phyloP scores from a whole-genome alignment of 2,888 invertebrate genomes.

The Xestobium rufovillosum region DNA sequence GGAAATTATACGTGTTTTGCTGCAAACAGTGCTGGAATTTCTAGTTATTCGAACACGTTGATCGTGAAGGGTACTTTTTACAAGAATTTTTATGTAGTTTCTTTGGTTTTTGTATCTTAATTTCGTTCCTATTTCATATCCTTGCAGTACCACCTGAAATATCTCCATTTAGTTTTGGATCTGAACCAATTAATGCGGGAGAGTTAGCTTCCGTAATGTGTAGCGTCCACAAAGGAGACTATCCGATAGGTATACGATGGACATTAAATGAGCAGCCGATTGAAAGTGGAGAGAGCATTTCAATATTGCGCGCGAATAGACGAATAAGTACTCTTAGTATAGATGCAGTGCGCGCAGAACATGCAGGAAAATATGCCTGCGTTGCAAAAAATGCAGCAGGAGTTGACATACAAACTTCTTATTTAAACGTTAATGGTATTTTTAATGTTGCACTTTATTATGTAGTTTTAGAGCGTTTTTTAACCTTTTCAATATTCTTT shows the following conservation, averaged over 20 bases:
- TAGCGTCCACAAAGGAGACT: constrained; percentile 63
- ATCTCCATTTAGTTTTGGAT: constrained; percentile 59
- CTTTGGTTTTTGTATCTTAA: too few relatives aligned
- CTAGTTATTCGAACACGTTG: constrained; percentile 45
- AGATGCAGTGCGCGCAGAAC: constrained; percentile 53
- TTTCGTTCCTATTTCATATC: too few relatives aligned
- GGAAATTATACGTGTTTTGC: constrained; percentile 53
- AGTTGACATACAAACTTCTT: constrained; percentile 47
- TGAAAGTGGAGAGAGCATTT: constrained; percentile 34
- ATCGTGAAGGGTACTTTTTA: too few relatives aligned
- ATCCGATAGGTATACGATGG: constrained; percentile 59
- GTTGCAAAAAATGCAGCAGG: constrained; percentile 57
- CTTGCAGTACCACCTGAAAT: constrained; percentile 60
- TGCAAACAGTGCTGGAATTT: constrained; percentile 44
- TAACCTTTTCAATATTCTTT: constrained; percentile 11
- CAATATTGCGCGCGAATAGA: constrained; percentile 41
- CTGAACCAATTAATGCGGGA: constrained; percentile 66
- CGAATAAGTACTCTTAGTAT: constrained; percentile 54
- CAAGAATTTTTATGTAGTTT: too few relatives aligned
- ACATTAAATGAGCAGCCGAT: constrained; percentile 48
- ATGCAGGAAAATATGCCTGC: constrained; percentile 71
- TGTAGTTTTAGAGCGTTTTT: neutral
- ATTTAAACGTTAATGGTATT: constrained; percentile 29
- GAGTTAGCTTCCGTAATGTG: constrained; percentile 63
- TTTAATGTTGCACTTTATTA: constrained; percentile 6